Percentiles rank a stretch among this genome's conserved stretches.
Evolutionary conservation across 2,888 invertebrate genomes (phyloP).

Genomic region (Leptura quadrifasciata): DNA sequence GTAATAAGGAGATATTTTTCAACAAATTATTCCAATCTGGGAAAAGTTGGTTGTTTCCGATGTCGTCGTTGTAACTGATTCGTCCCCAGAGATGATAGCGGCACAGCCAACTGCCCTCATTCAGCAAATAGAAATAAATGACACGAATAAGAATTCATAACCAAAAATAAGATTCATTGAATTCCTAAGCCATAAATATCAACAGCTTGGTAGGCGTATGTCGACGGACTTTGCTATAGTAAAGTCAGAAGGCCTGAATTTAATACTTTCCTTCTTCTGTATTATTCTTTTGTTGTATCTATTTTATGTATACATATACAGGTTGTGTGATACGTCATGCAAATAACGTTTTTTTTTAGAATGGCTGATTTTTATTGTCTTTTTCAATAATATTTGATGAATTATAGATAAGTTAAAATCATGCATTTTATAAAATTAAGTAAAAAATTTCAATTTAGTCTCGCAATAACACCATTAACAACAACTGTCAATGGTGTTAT

Average conservation of each 20-base stretch:
- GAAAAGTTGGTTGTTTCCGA: slow-evolving; percentile 36
- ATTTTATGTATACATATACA: too few species aligned
- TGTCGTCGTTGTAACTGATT: slow-evolving; percentile 39
- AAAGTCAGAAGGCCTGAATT: neutral
- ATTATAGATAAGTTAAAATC: too few species aligned
- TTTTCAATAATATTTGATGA: too few species aligned
- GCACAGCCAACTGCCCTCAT: slow-evolving; percentile 18
- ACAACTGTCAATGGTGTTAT: too few species aligned
- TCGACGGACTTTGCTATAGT: neutral
- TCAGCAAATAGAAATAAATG: slow-evolving; percentile 44
- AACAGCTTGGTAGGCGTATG: slow-evolving; percentile 14
- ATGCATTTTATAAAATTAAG: too few species aligned
- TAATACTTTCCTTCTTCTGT: too few species aligned
- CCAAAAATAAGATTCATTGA: slow-evolving; percentile 42
- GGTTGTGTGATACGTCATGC: too few species aligned
- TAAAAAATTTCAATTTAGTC: too few species aligned
- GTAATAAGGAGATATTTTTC: neutral
- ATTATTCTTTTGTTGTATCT: too few species aligned
- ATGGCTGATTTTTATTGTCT: too few species aligned
- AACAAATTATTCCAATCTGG: slow-evolving; percentile 15
- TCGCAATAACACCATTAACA: too few species aligned
- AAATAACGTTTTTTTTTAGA: too few species aligned
- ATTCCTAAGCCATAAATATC: slow-evolving; percentile 26
- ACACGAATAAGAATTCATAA: slow-evolving; percentile 42
- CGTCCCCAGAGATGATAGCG: slow-evolving; percentile 31